phyloP scores from a whole-genome alignment of 2,888 invertebrate genomes.

The Ochlodes sylvanus region DNA sequence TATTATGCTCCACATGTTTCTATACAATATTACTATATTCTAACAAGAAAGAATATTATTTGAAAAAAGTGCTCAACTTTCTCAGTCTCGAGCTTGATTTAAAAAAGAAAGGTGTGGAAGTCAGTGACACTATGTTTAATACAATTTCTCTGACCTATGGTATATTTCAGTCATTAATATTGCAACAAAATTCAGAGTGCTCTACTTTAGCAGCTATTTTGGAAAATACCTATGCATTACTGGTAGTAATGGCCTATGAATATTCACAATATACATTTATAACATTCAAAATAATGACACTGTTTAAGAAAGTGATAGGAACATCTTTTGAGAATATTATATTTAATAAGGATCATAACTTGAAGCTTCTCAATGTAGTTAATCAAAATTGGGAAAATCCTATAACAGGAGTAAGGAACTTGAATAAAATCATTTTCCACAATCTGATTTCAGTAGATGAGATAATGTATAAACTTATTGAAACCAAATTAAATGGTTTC shows the following conservation, averaged over 20 bases:
- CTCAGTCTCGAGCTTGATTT: slow-evolving; percentile 52
- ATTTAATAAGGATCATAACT: slow-evolving; percentile 59
- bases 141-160: slow-evolving; percentile 72
- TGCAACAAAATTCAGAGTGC: slow-evolving; percentile 48
- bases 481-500: slow-evolving; percentile 69
- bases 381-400: slow-evolving; percentile 87
- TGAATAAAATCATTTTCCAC: slow-evolving; percentile 79
- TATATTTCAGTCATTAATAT: slow-evolving; percentile 71
- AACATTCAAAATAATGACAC: slow-evolving; percentile 77
- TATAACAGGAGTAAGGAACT: slow-evolving; percentile 82
- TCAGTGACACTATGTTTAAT: slow-evolving; percentile 50
- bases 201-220: slow-evolving; percentile 50
- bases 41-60: slow-evolving; percentile 55
- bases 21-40: slow-evolving; percentile 60
- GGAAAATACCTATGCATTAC: slow-evolving; percentile 57
- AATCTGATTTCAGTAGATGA: slow-evolving; percentile 60
- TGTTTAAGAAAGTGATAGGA: slow-evolving; percentile 69
- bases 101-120: slow-evolving; percentile 46
- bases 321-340: slow-evolving; percentile 60
- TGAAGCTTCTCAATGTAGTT: slow-evolving; percentile 75
- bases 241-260: slow-evolving; percentile 68
- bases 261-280: slow-evolving; percentile 83
- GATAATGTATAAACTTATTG: slow-evolving; percentile 52
- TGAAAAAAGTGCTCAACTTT: slow-evolving; percentile 53
- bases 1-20: slow-evolving; percentile 73